Percentiles rank a stretch among this genome's conserved stretches.
These are phyloP conservation scores for Aphrophora alni DNA, from an alignment of 2,888 invertebrate genomes.

Conservation along the genomic window DNA sequence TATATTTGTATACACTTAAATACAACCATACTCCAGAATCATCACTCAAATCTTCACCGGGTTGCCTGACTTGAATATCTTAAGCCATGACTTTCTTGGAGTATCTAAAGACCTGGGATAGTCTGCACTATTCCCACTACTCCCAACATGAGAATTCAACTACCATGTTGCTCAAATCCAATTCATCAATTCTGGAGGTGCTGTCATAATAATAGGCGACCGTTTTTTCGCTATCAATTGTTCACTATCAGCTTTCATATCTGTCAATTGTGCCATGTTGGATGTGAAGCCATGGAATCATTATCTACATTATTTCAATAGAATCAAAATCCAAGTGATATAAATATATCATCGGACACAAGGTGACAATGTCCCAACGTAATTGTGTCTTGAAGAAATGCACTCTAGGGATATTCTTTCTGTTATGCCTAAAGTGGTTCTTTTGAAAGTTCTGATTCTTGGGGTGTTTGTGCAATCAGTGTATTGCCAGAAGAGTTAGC, in stretches of 20 bases:
- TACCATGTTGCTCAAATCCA: too few species aligned
- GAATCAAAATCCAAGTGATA: conserved; percentile 85
- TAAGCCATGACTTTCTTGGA: too few species aligned
- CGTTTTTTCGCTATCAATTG: too few species aligned
- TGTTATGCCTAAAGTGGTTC: not conserved
- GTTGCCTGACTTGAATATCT: too few species aligned
- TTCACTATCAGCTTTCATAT: too few species aligned
- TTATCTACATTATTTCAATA: conserved; percentile 57
- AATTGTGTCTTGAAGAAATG: conserved; percentile 54
- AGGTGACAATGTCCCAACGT: conserved; percentile 82
- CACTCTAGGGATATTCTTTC: not conserved
- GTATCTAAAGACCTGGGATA: too few species aligned
- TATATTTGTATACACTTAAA: conserved; percentile 73
- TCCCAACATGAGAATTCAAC: too few species aligned
- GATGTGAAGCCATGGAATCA: conserved; percentile 25
- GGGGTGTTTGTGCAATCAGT: conserved; percentile 14
- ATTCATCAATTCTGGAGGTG: too few species aligned
- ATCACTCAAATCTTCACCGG: conserved; percentile 48
- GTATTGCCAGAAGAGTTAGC: conserved; percentile 37
- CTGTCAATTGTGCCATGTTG: too few species aligned
- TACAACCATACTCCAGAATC: conserved; percentile 65
- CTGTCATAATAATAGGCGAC: too few species aligned
- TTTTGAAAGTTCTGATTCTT: not conserved
- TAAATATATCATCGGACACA: conserved; percentile 87
- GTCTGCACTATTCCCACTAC: too few species aligned